Evolutionary conservation across 2,888 invertebrate species (phyloP), one percentile per base, ranked within the genome.

Genomic region (Eumerus sabulonum): DNA sequence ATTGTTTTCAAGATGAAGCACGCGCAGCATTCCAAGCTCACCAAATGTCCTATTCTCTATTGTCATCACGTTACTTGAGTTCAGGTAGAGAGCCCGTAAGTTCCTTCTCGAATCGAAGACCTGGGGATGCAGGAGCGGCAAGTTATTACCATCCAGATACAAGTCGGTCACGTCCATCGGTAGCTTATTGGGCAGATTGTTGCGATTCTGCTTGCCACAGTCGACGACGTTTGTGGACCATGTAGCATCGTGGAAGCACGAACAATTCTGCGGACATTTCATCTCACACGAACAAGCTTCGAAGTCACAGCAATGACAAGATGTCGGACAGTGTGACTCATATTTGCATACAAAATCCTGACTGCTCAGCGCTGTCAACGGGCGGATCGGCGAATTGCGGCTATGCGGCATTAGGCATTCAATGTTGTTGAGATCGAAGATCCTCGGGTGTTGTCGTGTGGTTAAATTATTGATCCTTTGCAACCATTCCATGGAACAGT

Each of bases 211-310:
- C 13, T 93, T 93, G 83, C 96, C 95, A 89, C 97, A 97, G 88
- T 97, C 97, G 51, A 97, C 96, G 45, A 96, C 95, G 89, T 96
- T 97, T 60, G 96, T 96, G 84, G 94, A 94, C 96, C 97, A 98
- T 82, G 95, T 93, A 87, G 96, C 95, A 87, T 98, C 98, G 88
- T 97, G 96, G 90, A 96, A 98, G 89, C 98, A 98, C 83, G 95
- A 94, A 90, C 98, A 98, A 85, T 96, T 96, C 84, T 93, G 92
- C 36, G 98, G 98, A 86, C 98, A 98, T 82, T 95, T 96, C 95
- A 97, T 96, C 90, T 98, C 96, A 90, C 98, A 98, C 89, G 98
- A 98, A 89, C 98, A 98, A 79, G 96, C 96, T 87, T 97, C 97
- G 87, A 96, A 98, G 87, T 97, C 97, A 90, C 98, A 98, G 90